Evolutionary conservation across 2,797 vertebrate genomes (phyloP), one percentile per base, ranked within the genome.

Genomic region (Psittacula echo): DNA sequence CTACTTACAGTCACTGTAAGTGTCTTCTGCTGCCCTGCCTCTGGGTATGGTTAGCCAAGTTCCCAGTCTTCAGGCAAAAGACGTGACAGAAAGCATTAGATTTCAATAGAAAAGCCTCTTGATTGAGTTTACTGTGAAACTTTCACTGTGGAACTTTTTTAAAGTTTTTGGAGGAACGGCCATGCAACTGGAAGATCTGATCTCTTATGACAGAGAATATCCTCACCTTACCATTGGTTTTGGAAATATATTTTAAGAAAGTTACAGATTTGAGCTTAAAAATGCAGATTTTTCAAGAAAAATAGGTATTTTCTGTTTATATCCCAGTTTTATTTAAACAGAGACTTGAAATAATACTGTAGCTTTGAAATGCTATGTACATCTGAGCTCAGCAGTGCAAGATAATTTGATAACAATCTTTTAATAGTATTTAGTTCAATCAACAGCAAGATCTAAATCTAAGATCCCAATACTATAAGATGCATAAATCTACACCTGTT

Each of bases 21-120:
- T 10, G 8, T 90, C 81, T 89, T 86, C 88, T 93, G 72, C 73
- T 89, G 79, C 66, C 73, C 66, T 88, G 93, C 88, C 93, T 93
- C 67, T 0, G 3, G 95, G 82, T 62, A 44, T 32, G 45, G 61
- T n/a, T 89, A 84, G 87, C 85, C 79, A 91, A 91, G 42, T 77
- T 61, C 56, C 62, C 64, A 27, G 74, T 93, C 90, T 91, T 81
- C 19, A 2, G 89, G 97, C 94, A 91, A 90, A 84, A 84, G 48
- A 95, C 47, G n/a, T 95, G 96, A 97, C 97, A 97, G 72, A 92
- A 94, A 70, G 71, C 58, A 97, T 97, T 92, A 97, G 41, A 74
- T 68, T 87, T 89, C 67, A 91, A 60, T 14, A 62, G 72, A 95
- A 87, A 81, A 78, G 27, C 37, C 73, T 91, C 86, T 70, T 94